phyloP scores from a whole-genome alignment of 2,888 invertebrate genomes.

The Spicauda simplicius region DNA sequence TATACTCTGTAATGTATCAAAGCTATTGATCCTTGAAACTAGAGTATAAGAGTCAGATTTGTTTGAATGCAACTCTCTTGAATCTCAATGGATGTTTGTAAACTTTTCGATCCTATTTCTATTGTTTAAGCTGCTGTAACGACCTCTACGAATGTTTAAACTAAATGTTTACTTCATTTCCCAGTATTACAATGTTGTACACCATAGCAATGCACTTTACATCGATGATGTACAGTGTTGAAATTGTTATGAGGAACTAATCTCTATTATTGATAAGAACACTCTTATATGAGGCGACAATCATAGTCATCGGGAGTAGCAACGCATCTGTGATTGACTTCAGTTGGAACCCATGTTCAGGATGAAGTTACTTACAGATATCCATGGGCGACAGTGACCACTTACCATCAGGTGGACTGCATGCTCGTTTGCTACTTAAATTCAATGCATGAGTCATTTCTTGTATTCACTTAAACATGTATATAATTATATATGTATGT shows the following conservation, averaged over 20 bases:
- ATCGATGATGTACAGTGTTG: background rate
- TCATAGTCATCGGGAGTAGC: too few relatives aligned
- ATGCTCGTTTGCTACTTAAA: too few relatives aligned
- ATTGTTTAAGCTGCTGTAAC: background rate
- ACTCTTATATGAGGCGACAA: too few relatives aligned
- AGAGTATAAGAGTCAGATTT: background rate
- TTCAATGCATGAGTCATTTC: too few relatives aligned
- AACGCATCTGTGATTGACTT: too few relatives aligned
- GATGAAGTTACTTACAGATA: too few relatives aligned
- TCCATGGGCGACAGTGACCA: too few relatives aligned
- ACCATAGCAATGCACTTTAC: background rate
- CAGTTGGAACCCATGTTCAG: too few relatives aligned
- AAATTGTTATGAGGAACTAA: background rate
- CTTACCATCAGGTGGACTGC: too few relatives aligned
- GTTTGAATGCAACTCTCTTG: background rate
- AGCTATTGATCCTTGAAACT: background rate
- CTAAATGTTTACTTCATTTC: background rate
- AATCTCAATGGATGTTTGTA: background rate
- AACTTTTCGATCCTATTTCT: background rate
- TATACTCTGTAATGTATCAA: constrained; percentile 1
- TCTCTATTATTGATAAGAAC: background rate
- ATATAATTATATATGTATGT: too few relatives aligned
- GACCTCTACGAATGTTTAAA: constrained; percentile 2
- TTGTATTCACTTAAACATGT: too few relatives aligned
- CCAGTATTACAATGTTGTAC: background rate